These are phyloP conservation scores for Datnioides undecimradiatus DNA, from an alignment of 2,113 vertebrate species.

Conservation along the genomic window DNA sequence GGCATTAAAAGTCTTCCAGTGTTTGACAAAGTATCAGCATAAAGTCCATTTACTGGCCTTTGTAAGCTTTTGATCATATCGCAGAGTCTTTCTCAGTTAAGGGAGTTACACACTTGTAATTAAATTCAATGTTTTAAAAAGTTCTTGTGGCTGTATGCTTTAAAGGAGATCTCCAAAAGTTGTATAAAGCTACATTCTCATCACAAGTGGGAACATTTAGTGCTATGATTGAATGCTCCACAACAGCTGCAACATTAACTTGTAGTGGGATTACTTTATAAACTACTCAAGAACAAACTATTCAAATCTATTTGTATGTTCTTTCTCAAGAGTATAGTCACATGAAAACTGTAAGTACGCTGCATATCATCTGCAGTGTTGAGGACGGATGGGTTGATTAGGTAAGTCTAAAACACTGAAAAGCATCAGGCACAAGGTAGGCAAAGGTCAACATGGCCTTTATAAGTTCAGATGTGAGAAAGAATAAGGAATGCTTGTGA, in stretches of 20 bases:
- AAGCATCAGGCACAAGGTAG: no score
- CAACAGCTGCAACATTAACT: neutral
- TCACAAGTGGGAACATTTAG: neutral
- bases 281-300: neutral
- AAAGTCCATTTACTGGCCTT: neutral
- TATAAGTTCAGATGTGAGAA: no score
- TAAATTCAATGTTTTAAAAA: neutral
- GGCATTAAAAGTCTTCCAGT: constrained; percentile 4
- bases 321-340: neutral
- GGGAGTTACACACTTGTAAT: neutral
- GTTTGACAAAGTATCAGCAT: neutral
- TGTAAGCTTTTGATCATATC: constrained; percentile 13
- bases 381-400: neutral
- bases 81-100: neutral
- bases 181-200: no score
- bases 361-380: neutral
- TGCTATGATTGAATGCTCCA: neutral
- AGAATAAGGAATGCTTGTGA: no score
- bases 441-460: no score
- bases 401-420: no score
- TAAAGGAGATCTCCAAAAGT: neutral
- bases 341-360: neutral
- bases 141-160: neutral
- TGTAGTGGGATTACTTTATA: neutral
- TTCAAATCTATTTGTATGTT: neutral